Conservation (phyloP, 2,113 vertebrate species). For the Brienomyrus longianalis region DNA sequence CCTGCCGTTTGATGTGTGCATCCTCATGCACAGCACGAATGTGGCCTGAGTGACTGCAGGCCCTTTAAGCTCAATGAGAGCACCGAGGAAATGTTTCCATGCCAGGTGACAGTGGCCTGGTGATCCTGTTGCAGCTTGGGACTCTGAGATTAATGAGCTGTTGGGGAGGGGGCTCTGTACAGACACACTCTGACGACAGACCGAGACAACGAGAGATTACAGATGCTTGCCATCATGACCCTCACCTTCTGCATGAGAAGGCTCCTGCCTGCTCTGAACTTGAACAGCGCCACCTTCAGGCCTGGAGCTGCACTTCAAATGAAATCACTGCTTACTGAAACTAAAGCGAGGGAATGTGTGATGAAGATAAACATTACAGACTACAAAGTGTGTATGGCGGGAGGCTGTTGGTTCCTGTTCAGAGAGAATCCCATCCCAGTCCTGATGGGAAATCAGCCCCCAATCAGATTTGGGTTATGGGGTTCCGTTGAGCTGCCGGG, state of each 20-base stretch:
- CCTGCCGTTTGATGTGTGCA: conserved; percentile 18
- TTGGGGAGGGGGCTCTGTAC: conserved; percentile 20
- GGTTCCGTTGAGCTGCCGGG: conserved; percentile 40
- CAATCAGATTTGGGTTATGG: conserved; percentile 38
- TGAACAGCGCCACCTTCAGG: background rate
- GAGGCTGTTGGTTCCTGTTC: conserved; percentile 44
- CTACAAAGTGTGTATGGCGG: background rate
- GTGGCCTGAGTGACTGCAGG: background rate
- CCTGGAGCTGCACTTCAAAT: background rate
- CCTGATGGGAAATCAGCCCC: conserved; percentile 54
- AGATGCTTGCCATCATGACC: conserved; percentile 41
- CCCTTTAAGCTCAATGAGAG: background rate
- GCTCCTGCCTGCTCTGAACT: background rate
- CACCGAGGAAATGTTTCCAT: background rate
- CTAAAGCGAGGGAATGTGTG: background rate
- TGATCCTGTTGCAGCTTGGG: background rate
- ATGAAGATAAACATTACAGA: background rate
- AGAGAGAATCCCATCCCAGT: conserved; percentile 39
- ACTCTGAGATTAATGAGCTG: conserved; percentile 20
- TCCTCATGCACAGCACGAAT: background rate
- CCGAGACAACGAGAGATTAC: background rate
- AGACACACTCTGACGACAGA: conserved; percentile 16
- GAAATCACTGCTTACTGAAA: background rate
- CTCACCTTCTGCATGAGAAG: conserved; percentile 36
- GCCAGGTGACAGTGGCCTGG: background rate